These are phyloP conservation scores for Pimpla rufipes DNA, from an alignment of 2,888 invertebrate genomes.

Conservation along the genomic window DNA sequence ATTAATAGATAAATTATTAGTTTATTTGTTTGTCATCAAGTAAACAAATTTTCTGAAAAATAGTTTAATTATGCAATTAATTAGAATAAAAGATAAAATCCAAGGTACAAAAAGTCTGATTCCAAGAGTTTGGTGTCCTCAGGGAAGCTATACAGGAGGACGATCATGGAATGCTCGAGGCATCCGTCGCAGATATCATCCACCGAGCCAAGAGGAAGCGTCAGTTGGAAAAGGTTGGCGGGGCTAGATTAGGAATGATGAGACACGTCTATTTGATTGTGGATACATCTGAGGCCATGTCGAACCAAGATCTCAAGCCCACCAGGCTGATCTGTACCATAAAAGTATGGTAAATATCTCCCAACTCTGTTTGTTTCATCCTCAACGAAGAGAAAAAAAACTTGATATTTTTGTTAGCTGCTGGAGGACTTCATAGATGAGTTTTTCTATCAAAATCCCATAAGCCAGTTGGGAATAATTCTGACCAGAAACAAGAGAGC, in stretches of 20 bases:
- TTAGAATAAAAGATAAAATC: not conserved
- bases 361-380: no score
- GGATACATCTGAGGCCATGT: constrained; percentile 98
- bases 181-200: constrained; percentile 96
- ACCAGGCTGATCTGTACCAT: constrained; percentile 94
- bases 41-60: no score
- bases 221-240: constrained; percentile 90
- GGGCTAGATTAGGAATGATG: constrained; percentile 99
- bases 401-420: constrained; percentile 88
- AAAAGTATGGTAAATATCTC: constrained; percentile 88
- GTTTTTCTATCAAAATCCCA: constrained; percentile 99
- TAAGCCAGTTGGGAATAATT: constrained; percentile 98
- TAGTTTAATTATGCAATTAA: not conserved
- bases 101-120: not conserved
- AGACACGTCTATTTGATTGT: constrained; percentile 96
- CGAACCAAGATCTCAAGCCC: constrained; percentile 97
- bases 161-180: constrained; percentile 96
- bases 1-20: no score
- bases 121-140: not conserved
- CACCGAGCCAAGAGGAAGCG: constrained; percentile 95
- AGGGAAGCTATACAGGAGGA: constrained; percentile 98
- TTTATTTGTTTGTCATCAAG: no score
- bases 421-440: constrained; percentile 97
- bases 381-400: not conserved
- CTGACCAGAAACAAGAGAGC: constrained; percentile 96